phyloP scores from a whole-genome alignment of 2,113 vertebrate species.

The Barnardius zonarius region DNA sequence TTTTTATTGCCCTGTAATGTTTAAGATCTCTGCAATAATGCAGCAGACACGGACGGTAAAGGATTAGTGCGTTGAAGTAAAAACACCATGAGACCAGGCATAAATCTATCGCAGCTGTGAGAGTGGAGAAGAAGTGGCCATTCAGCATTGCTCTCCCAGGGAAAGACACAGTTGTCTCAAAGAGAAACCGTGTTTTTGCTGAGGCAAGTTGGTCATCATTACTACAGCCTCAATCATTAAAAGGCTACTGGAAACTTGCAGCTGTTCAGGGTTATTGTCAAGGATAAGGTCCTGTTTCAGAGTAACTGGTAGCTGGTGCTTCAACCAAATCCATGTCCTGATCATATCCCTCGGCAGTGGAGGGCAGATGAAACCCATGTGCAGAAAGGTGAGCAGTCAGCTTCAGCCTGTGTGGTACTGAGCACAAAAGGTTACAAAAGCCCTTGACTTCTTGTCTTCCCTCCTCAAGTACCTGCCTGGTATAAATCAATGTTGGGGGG shows the following conservation, averaged over 20 bases:
- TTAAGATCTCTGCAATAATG: background rate
- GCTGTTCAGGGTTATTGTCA: background rate
- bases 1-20: background rate
- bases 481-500: background rate
- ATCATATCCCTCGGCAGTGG: background rate
- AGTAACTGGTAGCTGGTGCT: background rate
- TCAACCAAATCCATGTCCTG: background rate
- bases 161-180: background rate
- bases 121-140: background rate
- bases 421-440: background rate
- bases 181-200: background rate
- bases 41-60: background rate
- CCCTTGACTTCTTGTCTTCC: background rate
- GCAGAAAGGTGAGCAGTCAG: background rate
- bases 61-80: background rate
- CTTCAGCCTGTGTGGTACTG: accelerated
- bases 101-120: background rate
- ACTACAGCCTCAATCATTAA: background rate
- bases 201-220: background rate
- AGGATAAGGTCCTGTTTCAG: background rate
- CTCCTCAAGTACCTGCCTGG: background rate
- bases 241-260: background rate
- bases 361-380: background rate
- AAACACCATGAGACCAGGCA: background rate
- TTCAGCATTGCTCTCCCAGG: background rate